A percentile compares a stretch with the other conserved stretches of the same genome.
Evolutionary conservation across 1,140 invertebrate genomes (phyloP).

Genomic region (Drosophila sulfurigaster): DNA sequence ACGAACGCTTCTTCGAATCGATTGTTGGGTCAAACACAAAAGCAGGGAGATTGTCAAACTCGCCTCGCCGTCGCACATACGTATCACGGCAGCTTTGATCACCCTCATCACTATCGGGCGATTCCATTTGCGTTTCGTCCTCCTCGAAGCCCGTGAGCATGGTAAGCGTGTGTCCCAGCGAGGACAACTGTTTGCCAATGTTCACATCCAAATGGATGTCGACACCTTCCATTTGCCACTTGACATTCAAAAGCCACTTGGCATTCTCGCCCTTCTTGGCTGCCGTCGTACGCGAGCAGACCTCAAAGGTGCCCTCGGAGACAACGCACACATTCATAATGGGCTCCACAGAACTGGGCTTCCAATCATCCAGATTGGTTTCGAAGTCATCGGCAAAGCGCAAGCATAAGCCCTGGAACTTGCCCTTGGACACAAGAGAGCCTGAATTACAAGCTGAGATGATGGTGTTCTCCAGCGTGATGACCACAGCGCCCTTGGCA

Average conservation of each 20-base stretch:
- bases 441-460: constrained; percentile 95
- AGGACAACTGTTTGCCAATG: constrained; percentile 97
- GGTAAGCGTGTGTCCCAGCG: constrained; percentile 97
- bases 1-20: constrained; percentile 94
- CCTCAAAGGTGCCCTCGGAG: constrained; percentile 99
- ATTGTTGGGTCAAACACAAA: constrained; percentile 94
- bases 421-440: constrained; percentile 91
- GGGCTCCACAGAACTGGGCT: constrained; percentile 93
- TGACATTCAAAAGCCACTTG: constrained; percentile 98
- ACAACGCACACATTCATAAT: constrained; percentile 98
- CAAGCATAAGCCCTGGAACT: constrained; percentile 94
- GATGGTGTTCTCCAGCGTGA: constrained; percentile 97
- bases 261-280: constrained; percentile 95
- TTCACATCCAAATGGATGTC: constrained; percentile 98
- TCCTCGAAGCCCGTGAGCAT: constrained; percentile 95
- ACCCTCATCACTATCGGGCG: constrained; percentile 92
- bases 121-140: constrained; percentile 90
- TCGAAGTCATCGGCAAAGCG: constrained; percentile 99
- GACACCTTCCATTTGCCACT: constrained; percentile 99
- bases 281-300: constrained; percentile 95
- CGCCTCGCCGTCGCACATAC: constrained; percentile 78
- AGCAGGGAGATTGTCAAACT: constrained; percentile 91
- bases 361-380: constrained; percentile 98
- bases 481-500: constrained; percentile 94
- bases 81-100: constrained; percentile 87